Evolutionary conservation across 2,797 vertebrate species (phyloP).

Genomic region (Bucorvus abyssinicus): DNA sequence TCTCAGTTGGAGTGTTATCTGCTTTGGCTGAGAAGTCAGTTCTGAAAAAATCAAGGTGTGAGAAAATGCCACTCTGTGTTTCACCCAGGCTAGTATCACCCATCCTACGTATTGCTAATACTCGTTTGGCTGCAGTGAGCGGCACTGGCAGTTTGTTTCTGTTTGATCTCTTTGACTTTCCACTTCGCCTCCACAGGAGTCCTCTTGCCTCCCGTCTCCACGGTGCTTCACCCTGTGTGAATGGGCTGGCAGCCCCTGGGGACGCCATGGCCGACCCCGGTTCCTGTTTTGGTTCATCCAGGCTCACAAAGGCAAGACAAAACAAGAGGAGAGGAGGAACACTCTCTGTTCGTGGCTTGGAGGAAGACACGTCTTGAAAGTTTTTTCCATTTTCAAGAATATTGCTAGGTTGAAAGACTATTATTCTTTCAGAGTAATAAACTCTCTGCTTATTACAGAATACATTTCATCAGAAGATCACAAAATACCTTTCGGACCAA

Average conservation of each 20-base stretch:
- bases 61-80: slow-evolving; percentile 26
- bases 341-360: not conserved
- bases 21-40: slow-evolving; percentile 16
- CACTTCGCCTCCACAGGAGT: not conserved
- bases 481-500: slow-evolving; percentile 4
- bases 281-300: not conserved
- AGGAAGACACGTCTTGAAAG: not conserved
- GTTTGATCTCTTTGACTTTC: not conserved
- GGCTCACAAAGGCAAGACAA: not conserved
- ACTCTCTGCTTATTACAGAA: not conserved
- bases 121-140: not conserved
- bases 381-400: not conserved
- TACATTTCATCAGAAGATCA: not conserved
- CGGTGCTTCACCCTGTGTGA: not conserved
- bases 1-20: slow-evolving; percentile 17
- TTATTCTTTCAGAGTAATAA: not conserved
- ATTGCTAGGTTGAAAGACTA: not conserved
- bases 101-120: not conserved
- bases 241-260: not conserved
- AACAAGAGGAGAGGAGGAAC: not conserved
- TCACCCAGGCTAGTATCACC: not conserved
- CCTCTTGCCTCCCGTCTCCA: not conserved
- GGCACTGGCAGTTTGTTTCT: not conserved
- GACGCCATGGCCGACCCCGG: not conserved
- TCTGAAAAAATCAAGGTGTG: slow-evolving; percentile 14